Percentiles rank a stretch among this genome's conserved stretches.
These are phyloP conservation scores for Drosophila prolongata DNA, from an alignment of 2,888 invertebrate genomes.

Conservation along the genomic window DNA sequence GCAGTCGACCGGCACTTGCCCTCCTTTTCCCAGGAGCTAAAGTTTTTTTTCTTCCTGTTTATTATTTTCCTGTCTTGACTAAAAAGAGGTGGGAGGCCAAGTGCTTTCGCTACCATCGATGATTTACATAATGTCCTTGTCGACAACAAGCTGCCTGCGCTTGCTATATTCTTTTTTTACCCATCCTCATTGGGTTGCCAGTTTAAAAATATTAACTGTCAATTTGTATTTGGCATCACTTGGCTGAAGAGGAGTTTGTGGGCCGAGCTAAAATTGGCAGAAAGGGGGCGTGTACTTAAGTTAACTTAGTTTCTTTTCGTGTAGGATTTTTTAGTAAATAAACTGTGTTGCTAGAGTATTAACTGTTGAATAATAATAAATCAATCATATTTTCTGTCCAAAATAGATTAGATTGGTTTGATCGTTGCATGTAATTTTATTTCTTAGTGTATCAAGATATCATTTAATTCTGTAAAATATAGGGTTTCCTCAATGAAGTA, in stretches of 20 bases:
- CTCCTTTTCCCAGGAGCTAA: conserved; percentile 19
- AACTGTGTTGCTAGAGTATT: too few relatives aligned
- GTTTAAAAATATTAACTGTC: conserved; percentile 83
- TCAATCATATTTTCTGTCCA: too few relatives aligned
- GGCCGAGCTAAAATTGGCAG: background rate
- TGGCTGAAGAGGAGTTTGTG: conserved; percentile 46
- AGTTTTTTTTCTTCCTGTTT: conserved; percentile 61
- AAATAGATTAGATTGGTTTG: too few relatives aligned
- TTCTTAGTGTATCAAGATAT: too few relatives aligned
- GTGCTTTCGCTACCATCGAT: conserved; percentile 55
- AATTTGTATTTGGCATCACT: conserved; percentile 81
- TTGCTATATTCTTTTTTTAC: conserved; percentile 4
- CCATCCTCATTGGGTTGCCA: conserved; percentile 49
- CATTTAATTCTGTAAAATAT: too few relatives aligned
- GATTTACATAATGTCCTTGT: conserved; percentile 82
- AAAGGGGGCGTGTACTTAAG: too few relatives aligned
- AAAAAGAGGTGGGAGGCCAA: conserved; percentile 3
- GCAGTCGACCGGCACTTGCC: conserved; percentile 37
- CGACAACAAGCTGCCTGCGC: conserved; percentile 50
- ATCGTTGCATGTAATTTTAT: too few relatives aligned
- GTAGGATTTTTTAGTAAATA: background rate
- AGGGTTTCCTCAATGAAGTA: too few relatives aligned
- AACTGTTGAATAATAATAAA: too few relatives aligned
- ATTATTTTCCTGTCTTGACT: conserved; percentile 58
- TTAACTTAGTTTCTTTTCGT: background rate